These are phyloP conservation scores for Agrotis clavis DNA, from an alignment of 2,888 invertebrate species.

Conservation along the genomic window DNA sequence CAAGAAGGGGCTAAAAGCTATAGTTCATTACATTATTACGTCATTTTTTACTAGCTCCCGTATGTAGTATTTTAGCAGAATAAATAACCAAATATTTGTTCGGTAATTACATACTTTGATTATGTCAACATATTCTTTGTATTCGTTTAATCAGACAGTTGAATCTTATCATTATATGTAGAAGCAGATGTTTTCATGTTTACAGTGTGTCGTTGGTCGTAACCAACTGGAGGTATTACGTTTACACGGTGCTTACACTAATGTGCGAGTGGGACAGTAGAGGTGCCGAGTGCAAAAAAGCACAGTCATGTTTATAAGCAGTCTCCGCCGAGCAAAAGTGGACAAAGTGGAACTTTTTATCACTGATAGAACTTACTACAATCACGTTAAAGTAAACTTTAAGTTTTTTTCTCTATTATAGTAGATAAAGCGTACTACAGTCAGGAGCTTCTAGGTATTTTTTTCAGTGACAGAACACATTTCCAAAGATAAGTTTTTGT, in stretches of 20 bases:
- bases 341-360: not conserved
- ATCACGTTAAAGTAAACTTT: constrained; percentile 1
- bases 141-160: constrained; percentile 16
- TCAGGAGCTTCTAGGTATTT: no score
- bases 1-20: no score
- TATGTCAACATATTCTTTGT: constrained; percentile 6
- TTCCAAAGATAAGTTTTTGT: no score
- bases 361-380: not conserved
- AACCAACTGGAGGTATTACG: constrained; percentile 2
- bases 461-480: no score
- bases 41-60: not conserved
- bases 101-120: not conserved
- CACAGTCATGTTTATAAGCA: not conserved
- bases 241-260: constrained; percentile 2
- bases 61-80: not conserved
- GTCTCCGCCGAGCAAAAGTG: not conserved
- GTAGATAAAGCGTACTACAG: no score
- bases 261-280: not conserved
- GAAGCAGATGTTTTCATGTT: not conserved
- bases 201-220: constrained; percentile 15
- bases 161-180: not conserved
- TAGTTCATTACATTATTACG: not conserved
- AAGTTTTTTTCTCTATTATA: not conserved
- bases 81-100: constrained; percentile 26
- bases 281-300: constrained; percentile 7